A percentile compares a stretch with the other conserved stretches of the same genome.
These are phyloP conservation scores for Drosophila recens DNA, from an alignment of 2,888 invertebrate species.

Conservation along the genomic window DNA sequence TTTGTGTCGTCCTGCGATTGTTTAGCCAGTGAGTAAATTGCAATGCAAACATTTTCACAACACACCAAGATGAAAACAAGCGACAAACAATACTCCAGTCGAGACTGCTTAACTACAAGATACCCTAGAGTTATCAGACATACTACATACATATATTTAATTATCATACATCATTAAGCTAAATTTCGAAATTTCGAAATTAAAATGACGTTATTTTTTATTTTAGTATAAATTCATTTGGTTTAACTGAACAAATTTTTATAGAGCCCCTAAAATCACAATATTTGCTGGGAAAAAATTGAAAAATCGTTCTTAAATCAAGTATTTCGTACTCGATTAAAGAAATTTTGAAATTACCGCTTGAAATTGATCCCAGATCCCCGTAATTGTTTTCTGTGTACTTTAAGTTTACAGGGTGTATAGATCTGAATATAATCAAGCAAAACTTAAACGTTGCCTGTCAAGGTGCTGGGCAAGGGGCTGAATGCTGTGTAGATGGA, in stretches of 20 bases:
- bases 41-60: conserved; percentile 70
- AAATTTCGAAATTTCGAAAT: no score
- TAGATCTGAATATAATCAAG: conserved; percentile 5
- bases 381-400: no score
- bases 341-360: no score
- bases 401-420: conserved; percentile 6
- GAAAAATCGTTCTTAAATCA: no score
- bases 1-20: conserved; percentile 95
- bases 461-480: background rate
- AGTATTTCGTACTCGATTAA: no score
- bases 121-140: background rate
- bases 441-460: conserved; percentile 1
- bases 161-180: no score
- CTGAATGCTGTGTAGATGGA: background rate
- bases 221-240: no score
- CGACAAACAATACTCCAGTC: background rate
- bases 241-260: no score
- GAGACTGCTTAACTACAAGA: background rate
- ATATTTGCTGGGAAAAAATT: no score
- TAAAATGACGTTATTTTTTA: no score
- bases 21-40: conserved; percentile 93
- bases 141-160: background rate
- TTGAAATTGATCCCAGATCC: no score
- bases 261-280: no score
- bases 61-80: conserved; percentile 25